phyloP scores from a whole-genome alignment of 2,113 vertebrate species.

The Collichthys lucidus region DNA sequence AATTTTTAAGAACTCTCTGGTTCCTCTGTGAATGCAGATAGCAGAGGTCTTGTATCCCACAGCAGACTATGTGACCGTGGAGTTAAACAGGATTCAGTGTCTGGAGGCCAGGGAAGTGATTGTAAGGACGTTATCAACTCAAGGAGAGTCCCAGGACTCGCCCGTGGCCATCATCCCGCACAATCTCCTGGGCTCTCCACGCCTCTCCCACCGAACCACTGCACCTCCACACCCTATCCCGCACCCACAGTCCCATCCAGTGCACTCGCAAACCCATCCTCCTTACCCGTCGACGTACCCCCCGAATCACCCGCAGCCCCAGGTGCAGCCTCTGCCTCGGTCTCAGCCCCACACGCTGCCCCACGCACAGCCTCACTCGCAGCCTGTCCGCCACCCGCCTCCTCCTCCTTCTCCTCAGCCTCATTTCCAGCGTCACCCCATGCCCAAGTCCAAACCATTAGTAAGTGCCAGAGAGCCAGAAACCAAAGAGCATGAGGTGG shows the following conservation, averaged over 20 bases:
- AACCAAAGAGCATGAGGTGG: constrained; percentile 93
- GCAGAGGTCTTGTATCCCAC: constrained; percentile 91
- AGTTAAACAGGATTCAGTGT: constrained; percentile 88
- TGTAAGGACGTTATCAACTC: constrained; percentile 93
- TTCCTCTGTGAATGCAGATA: constrained; percentile 85
- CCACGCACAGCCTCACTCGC: constrained; percentile 72
- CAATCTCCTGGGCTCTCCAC: constrained; percentile 91
- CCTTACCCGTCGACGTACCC: constrained; percentile 83
- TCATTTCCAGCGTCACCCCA: constrained; percentile 84
- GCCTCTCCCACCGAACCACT: constrained; percentile 81
- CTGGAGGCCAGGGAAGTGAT: constrained; percentile 91
- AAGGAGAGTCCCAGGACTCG: constrained; percentile 96
- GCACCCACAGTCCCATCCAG: constrained; percentile 55
- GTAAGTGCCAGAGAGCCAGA: constrained; percentile 92
- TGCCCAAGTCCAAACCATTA: constrained; percentile 90
- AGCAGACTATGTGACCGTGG: constrained; percentile 88
- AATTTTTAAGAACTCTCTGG: constrained; percentile 39
- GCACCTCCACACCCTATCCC: constrained; percentile 61
- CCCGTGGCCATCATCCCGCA: constrained; percentile 86
- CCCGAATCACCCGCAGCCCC: constrained; percentile 87
- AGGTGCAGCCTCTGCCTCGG: constrained; percentile 79
- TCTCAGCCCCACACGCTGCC: constrained; percentile 76
- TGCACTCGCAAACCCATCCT: constrained; percentile 67
- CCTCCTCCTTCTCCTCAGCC: constrained; percentile 80
- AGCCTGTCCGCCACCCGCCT: constrained; percentile 79